Conservation (phyloP, 2,113 vertebrate species). For the Danionella cerebrum region DNA sequence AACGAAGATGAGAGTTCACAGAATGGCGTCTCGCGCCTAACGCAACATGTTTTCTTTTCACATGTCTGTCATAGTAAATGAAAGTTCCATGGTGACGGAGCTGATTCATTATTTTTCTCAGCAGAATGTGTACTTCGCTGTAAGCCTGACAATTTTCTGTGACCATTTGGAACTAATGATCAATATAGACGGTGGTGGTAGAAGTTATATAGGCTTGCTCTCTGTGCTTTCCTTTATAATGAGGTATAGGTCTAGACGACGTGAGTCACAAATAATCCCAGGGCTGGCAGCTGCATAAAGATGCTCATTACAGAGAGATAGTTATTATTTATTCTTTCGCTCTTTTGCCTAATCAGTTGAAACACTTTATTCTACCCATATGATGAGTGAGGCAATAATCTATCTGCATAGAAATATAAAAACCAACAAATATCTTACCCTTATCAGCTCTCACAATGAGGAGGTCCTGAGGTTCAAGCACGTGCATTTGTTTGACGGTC, state of each 20-base stretch:
- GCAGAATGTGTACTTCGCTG: not conserved
- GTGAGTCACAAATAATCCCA: not conserved
- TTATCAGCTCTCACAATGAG: constrained; percentile 85
- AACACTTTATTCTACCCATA: not conserved
- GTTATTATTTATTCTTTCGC: too few species aligned
- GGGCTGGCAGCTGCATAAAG: not conserved
- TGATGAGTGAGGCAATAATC: not conserved
- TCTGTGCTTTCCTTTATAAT: constrained; percentile 18
- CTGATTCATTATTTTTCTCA: constrained; percentile 14
- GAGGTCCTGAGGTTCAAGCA: constrained; percentile 89
- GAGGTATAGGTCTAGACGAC: constrained; percentile 15
- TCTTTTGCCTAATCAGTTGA: not conserved
- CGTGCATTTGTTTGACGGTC: constrained; percentile 88
- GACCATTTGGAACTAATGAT: not conserved
- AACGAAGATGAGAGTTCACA: not conserved
- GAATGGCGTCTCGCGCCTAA: not conserved
- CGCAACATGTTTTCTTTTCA: constrained; percentile 3
- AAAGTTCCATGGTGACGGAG: constrained; percentile 10
- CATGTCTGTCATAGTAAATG: not conserved
- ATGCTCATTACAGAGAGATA: constrained; percentile 7
- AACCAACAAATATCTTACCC: constrained; percentile 63
- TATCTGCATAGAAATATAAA: not conserved
- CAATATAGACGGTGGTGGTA: not conserved
- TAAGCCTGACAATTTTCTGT: not conserved
- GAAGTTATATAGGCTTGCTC: not conserved